Conservation (phyloP, 2,113 vertebrate species). For the Sciurus niger region DNA sequence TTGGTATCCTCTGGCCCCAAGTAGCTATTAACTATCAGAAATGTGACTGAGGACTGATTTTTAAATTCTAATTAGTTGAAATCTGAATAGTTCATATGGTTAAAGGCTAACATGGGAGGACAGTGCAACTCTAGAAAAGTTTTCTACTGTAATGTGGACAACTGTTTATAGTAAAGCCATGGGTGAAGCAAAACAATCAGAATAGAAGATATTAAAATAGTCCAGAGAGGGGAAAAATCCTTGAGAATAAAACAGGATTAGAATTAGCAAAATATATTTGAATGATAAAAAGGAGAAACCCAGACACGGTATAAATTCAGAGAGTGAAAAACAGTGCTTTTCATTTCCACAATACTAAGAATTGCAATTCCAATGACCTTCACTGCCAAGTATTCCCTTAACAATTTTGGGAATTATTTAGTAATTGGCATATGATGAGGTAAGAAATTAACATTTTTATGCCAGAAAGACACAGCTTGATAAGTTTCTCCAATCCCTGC, state of each 20-base stretch:
- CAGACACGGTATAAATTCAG: constrained; percentile 7
- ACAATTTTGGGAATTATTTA: constrained; percentile 49
- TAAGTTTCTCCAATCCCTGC: constrained; percentile 37
- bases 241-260: background rate
- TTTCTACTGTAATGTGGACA: too few relatives aligned
- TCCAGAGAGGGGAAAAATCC: background rate
- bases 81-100: too few relatives aligned
- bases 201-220: background rate
- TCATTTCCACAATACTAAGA: constrained; percentile 12
- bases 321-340: background rate
- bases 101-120: too few relatives aligned
- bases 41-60: too few relatives aligned
- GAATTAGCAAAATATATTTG: background rate
- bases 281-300: constrained; percentile 13
- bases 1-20: too few relatives aligned
- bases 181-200: background rate
- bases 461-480: constrained; percentile 46
- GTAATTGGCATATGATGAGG: constrained; percentile 6
- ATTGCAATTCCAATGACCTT: background rate
- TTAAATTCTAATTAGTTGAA: too few relatives aligned
- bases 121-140: too few relatives aligned
- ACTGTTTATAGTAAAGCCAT: background rate
- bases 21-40: too few relatives aligned
- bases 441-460: constrained; percentile 36
- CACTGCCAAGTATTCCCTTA: background rate